Conservation (phyloP, 2,888 invertebrate species). For the Oxyscelio sp. region DNA sequence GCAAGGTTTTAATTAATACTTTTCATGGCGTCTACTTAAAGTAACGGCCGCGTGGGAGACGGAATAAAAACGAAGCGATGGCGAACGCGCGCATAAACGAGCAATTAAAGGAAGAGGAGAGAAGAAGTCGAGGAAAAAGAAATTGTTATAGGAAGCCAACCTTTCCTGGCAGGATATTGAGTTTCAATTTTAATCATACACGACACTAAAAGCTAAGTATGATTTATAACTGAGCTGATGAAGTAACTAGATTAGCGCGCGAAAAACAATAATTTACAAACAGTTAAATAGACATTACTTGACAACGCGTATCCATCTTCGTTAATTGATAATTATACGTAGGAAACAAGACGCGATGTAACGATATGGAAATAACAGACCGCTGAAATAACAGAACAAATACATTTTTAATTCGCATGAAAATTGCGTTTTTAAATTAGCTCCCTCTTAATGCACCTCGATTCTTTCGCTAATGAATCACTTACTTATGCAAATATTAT, state of each 20-base stretch:
- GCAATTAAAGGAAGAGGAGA: not conserved
- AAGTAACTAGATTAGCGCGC: conserved; percentile 52
- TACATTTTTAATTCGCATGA: conserved; percentile 63
- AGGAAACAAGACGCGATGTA: conserved; percentile 55
- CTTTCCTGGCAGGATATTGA: conserved; percentile 30
- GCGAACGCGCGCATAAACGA: conserved; percentile 15
- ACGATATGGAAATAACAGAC: conserved; percentile 54
- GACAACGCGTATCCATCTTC: conserved; percentile 61
- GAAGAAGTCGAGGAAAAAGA: conserved; percentile 5
- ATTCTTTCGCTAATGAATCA: conserved; percentile 71
- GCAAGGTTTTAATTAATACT: conserved; percentile 15
- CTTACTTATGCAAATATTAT: conserved; percentile 71
- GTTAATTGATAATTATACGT: conserved; percentile 69
- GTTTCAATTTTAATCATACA: conserved; percentile 64
- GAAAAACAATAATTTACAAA: conserved; percentile 66
- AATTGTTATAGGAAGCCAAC: conserved; percentile 9
- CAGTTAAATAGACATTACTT: conserved; percentile 59
- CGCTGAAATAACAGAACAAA: conserved; percentile 53
- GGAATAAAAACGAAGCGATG: conserved; percentile 33
- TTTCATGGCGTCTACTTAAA: conserved; percentile 17
- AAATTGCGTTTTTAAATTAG: conserved; percentile 64
- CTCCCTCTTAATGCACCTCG: conserved; percentile 55
- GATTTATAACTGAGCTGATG: conserved; percentile 53
- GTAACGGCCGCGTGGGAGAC: conserved; percentile 2
- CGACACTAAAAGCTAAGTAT: conserved; percentile 58